A percentile compares a stretch with the other conserved stretches of the same genome.
These are phyloP conservation scores for Collichthys lucidus DNA, from an alignment of 2,113 vertebrate genomes.

Conservation along the genomic window DNA sequence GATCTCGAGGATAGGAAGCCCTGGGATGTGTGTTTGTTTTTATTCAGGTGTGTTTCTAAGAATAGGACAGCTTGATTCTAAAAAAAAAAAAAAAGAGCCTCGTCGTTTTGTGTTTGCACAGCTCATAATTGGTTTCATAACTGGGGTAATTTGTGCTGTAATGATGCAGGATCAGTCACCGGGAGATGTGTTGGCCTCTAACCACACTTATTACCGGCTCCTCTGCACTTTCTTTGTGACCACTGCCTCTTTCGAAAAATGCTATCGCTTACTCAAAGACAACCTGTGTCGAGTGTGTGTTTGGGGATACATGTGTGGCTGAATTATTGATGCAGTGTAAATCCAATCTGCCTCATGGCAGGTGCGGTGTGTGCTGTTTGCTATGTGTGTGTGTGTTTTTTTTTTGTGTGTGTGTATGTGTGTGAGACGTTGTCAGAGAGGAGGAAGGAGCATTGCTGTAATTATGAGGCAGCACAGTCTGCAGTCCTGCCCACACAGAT, in stretches of 20 bases:
- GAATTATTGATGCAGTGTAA: constrained; percentile 80
- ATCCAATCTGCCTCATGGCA: constrained; percentile 77
- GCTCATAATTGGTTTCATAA: constrained; percentile 38
- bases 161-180: constrained; percentile 32
- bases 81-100: not conserved
- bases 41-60: constrained; percentile 56
- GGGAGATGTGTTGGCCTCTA: not conserved
- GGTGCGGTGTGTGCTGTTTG: constrained; percentile 62
- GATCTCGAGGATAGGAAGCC: constrained; percentile 52
- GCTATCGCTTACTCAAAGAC: constrained; percentile 43
- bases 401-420: not conserved
- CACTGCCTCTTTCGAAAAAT: constrained; percentile 17
- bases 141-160: constrained; percentile 20
- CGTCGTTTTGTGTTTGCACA: constrained; percentile 30
- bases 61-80: constrained; percentile 53
- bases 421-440: constrained; percentile 45
- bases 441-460: constrained; percentile 60
- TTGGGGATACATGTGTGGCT: constrained; percentile 50
- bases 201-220: constrained; percentile 13
- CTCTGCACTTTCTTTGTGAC: constrained; percentile 21
- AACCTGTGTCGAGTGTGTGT: constrained; percentile 40
- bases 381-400: constrained; percentile 24
- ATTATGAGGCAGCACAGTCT: constrained; percentile 74
- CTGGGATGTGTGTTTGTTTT: constrained; percentile 38
- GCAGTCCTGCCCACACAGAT: constrained; percentile 60